Conservation (phyloP, 2,797 vertebrate genomes). For the Eleutherodactylus coqui region DNA sequence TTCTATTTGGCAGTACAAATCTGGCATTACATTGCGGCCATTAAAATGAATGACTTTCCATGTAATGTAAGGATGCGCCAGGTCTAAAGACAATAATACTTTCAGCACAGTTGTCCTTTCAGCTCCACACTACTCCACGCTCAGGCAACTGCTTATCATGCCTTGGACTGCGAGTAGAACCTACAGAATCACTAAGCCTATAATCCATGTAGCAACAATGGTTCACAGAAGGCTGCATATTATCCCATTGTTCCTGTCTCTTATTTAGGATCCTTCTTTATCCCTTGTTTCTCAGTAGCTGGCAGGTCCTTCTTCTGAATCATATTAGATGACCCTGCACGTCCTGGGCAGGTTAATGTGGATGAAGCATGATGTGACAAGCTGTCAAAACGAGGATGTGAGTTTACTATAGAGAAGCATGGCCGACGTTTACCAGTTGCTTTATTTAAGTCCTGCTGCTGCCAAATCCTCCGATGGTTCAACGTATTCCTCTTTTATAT, state of each 20-base stretch:
- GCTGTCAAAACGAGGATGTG: slow-evolving; percentile 55
- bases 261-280: neutral
- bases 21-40: too few species aligned
- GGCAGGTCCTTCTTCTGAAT: slow-evolving; percentile 21
- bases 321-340: slow-evolving; percentile 59
- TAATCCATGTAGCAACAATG: slow-evolving; percentile 13
- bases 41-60: too few species aligned
- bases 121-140: neutral
- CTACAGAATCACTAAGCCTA: neutral
- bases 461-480: slow-evolving; percentile 72
- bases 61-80: too few species aligned
- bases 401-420: neutral
- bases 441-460: slow-evolving; percentile 68
- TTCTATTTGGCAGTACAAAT: too few species aligned
- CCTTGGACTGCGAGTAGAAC: neutral
- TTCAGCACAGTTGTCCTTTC: neutral
- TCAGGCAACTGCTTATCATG: neutral
- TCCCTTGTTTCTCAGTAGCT: slow-evolving; percentile 47
- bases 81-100: too few species aligned
- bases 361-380: slow-evolving; percentile 47
- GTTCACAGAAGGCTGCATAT: neutral
- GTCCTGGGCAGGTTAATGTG: slow-evolving; percentile 60
- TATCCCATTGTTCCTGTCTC: neutral
- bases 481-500: slow-evolving; percentile 51
- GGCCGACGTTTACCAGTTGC: slow-evolving; percentile 4